Conservation (phyloP, 2,113 vertebrate genomes). For the Genyomyrus donnyi region DNA sequence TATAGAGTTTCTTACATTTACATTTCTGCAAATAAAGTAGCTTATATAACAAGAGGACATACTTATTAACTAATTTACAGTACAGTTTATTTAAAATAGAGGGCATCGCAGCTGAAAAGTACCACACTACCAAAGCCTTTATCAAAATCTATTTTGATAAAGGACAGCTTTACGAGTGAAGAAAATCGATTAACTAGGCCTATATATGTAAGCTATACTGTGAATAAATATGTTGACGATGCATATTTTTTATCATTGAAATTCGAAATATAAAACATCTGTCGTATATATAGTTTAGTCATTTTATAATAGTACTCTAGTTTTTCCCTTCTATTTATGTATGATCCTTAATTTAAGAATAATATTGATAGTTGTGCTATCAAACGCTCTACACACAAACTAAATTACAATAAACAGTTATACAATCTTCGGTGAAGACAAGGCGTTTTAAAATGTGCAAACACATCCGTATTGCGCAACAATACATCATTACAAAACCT, state of each 20-base stretch:
- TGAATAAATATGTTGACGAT: not conserved
- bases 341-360: not conserved
- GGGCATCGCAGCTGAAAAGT: not conserved
- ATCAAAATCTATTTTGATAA: not conserved
- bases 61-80: not conserved
- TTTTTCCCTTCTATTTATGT: not conserved
- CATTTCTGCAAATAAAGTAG: not conserved
- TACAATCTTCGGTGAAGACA: not conserved
- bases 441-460: not conserved
- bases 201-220: not conserved
- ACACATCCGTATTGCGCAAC: constrained; percentile 14
- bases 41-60: not conserved
- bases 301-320: not conserved
- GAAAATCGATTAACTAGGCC: not conserved
- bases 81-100: not conserved
- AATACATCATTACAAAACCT: constrained; percentile 7
- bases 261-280: not conserved
- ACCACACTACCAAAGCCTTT: not conserved
- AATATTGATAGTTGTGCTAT: not conserved
- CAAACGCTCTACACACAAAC: not conserved
- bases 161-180: not conserved
- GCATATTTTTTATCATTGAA: not conserved
- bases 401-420: not conserved
- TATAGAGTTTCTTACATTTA: not conserved
- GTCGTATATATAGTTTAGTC: not conserved